Conservation (phyloP, 2,113 vertebrate genomes). For the Phrynosoma platyrhinos region DNA sequence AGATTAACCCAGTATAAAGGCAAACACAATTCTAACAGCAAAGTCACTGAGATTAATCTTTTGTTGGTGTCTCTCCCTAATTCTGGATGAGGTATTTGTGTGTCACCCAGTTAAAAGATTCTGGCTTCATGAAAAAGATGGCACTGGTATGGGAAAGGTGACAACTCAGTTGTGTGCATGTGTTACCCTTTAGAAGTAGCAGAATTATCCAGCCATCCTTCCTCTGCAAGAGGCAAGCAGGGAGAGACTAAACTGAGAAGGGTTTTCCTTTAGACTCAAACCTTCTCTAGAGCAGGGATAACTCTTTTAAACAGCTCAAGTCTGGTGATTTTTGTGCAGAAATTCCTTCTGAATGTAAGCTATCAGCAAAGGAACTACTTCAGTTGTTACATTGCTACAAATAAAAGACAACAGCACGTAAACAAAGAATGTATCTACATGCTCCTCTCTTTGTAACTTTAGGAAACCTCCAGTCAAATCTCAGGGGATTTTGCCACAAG, state of each 20-base stretch:
- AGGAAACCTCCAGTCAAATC: rapidly evolving
- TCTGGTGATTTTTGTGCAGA: rapidly evolving
- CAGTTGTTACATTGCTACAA: rapidly evolving
- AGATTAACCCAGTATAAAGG: neutral
- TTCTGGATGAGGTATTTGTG: neutral
- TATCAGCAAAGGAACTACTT: neutral
- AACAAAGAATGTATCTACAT: too few species aligned
- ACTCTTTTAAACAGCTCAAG: neutral
- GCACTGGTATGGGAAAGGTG: neutral
- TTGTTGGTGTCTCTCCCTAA: neutral
- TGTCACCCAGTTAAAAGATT: neutral
- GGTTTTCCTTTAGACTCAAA: neutral
- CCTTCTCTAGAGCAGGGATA: neutral
- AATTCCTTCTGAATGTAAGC: neutral
- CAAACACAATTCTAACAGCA: too few species aligned
- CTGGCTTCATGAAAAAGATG: too few species aligned
- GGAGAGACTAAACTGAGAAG: neutral
- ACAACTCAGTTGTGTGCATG: neutral
- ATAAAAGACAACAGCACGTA: too few species aligned
- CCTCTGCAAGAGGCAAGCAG: neutral
- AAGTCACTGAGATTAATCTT: neutral
- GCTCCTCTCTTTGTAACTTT: too few species aligned
- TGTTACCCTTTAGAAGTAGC: too few species aligned
- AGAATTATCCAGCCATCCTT: too few species aligned
- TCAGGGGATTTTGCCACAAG: neutral